Evolutionary conservation across 2,797 vertebrate genomes (phyloP).

Genomic region (Hoplostethus mediterraneus): DNA sequence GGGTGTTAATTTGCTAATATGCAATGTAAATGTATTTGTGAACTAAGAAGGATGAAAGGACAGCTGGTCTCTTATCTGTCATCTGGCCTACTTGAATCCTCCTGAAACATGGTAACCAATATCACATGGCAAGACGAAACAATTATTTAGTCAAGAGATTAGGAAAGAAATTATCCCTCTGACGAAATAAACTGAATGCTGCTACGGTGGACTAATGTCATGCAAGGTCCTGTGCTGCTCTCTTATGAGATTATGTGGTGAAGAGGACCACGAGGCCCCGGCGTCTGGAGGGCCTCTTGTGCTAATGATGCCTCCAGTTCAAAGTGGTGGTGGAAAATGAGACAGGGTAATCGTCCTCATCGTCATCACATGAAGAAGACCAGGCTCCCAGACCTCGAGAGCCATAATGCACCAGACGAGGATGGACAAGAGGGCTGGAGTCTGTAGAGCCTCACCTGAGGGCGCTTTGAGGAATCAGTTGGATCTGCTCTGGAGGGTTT

Average conservation of each 20-base stretch:
- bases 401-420: conserved; percentile 30
- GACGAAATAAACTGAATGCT: conserved; percentile 52
- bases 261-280: conserved; percentile 62
- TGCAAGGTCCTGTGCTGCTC: conserved; percentile 57
- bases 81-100: conserved; percentile 55
- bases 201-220: conserved; percentile 50
- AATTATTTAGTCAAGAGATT: conserved; percentile 50
- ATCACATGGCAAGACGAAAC: conserved; percentile 38
- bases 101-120: conserved; percentile 46
- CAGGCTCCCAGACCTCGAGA: conserved; percentile 26
- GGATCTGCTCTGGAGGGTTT: no score
- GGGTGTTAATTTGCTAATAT: no score
- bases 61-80: conserved; percentile 46
- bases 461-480: no score
- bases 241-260: conserved; percentile 75
- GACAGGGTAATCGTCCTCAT: conserved; percentile 47
- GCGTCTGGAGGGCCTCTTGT: conserved; percentile 66
- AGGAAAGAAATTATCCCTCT: conserved; percentile 37
- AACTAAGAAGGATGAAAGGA: neutral
- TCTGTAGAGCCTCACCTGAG: conserved; percentile 10
- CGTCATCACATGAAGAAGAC: conserved; percentile 31
- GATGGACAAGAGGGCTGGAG: conserved; percentile 16
- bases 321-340: conserved; percentile 68
- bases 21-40: no score
- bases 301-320: conserved; percentile 69